Evolutionary conservation across 2,797 vertebrate species (phyloP).

Genomic region (Tragelaphus oryx): DNA sequence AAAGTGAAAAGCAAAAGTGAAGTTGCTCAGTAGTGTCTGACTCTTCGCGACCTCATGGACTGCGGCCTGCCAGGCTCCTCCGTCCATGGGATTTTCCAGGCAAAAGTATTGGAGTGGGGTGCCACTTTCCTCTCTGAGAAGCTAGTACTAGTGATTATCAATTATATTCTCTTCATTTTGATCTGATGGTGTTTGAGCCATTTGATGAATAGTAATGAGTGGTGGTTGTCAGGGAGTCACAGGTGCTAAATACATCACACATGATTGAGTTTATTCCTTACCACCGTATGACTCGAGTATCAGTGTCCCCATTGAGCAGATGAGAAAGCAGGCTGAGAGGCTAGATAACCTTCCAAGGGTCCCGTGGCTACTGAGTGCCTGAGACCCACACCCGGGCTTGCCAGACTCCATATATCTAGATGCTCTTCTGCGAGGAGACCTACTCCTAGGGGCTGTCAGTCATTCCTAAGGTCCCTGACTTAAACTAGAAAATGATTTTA

Average conservation of each 20-base stretch:
- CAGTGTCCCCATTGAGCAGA: neutral
- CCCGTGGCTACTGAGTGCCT: neutral
- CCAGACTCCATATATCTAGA: neutral
- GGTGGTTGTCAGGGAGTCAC: neutral
- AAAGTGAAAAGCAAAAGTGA: neutral
- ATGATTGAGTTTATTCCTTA: neutral
- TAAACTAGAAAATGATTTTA: neutral
- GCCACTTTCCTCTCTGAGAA: neutral
- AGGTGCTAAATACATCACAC: neutral
- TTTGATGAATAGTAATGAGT: neutral
- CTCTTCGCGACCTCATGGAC: neutral
- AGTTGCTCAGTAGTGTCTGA: rapidly evolving
- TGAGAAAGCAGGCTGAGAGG: neutral
- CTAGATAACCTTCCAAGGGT: neutral
- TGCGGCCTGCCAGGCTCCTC: neutral
- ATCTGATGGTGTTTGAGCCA: neutral
- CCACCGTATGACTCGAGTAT: neutral
- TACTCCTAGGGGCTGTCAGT: neutral
- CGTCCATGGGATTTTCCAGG: neutral
- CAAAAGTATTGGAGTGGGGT: neutral
- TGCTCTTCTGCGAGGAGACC: neutral
- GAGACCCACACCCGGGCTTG: neutral
- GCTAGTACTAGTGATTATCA: neutral
- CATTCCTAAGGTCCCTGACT: neutral
- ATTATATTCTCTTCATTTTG: neutral